These are phyloP conservation scores for Baryphthengus martii DNA, from an alignment of 2,113 vertebrate species.

Conservation along the genomic window DNA sequence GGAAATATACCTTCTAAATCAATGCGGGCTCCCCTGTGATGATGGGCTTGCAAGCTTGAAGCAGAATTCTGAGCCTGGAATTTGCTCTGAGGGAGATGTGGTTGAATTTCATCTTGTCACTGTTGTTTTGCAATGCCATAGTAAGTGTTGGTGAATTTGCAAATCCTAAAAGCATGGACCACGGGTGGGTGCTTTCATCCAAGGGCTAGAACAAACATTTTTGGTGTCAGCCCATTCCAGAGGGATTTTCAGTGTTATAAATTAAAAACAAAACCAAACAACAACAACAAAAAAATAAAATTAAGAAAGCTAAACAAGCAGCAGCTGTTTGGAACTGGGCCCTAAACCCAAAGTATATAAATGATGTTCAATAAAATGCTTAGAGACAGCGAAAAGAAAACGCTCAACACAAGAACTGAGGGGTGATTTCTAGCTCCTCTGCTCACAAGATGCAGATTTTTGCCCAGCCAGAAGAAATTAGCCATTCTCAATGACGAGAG, in stretches of 20 bases:
- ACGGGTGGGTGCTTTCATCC: neutral
- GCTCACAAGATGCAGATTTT: neutral
- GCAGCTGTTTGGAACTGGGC: conserved; percentile 34
- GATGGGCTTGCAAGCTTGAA: neutral
- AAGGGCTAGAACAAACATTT: neutral
- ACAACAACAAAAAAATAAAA: neutral
- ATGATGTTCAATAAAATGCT: conserved; percentile 5
- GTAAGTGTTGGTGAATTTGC: neutral
- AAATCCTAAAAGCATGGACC: neutral
- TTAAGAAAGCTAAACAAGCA: neutral
- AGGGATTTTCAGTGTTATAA: neutral
- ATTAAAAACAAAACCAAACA: neutral
- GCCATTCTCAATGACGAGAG: neutral
- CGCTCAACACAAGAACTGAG: neutral
- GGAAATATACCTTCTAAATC: neutral
- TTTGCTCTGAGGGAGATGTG: conserved; percentile 1
- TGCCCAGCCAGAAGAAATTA: neutral
- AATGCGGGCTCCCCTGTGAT: neutral
- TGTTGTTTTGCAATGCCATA: conserved; percentile 24
- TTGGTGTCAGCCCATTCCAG: conserved; percentile 1
- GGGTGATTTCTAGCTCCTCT: neutral
- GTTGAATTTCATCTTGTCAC: neutral
- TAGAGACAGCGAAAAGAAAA: neutral
- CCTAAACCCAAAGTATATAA: neutral
- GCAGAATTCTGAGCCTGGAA: neutral